These are phyloP conservation scores for Caenorhabditis remanei DNA, from an alignment of 1,140 invertebrate genomes.

Conservation along the genomic window DNA sequence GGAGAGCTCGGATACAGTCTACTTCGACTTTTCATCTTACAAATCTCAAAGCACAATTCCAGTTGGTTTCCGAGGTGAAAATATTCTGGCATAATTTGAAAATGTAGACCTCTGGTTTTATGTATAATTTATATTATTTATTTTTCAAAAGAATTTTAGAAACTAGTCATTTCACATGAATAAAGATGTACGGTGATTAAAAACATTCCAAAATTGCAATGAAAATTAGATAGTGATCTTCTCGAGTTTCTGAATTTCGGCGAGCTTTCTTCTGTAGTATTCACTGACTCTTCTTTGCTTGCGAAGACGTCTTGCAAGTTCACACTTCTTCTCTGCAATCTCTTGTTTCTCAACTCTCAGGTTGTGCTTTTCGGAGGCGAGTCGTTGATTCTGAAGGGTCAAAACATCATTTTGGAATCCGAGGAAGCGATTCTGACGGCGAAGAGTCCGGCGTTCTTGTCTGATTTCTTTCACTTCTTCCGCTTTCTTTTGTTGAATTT, in stretches of 20 bases:
- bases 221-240: background rate
- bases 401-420: slow-evolving; percentile 36
- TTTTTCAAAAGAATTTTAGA: background rate
- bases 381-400: slow-evolving; percentile 14
- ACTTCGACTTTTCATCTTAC: too few relatives aligned
- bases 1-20: too few relatives aligned
- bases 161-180: background rate
- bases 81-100: too few relatives aligned
- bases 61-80: too few relatives aligned
- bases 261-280: slow-evolving; percentile 20
- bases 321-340: background rate
- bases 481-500: background rate
- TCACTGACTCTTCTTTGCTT: slow-evolving; percentile 41
- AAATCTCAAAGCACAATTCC: too few relatives aligned
- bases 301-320: slow-evolving; percentile 1
- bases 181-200: background rate
- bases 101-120: too few relatives aligned
- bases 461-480: slow-evolving; percentile 12
- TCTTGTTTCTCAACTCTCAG: slow-evolving; percentile 14
- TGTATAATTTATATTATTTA: too few relatives aligned
- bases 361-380: background rate
- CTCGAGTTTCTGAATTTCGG: slow-evolving; percentile 1
- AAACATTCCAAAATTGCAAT: background rate
- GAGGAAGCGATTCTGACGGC: slow-evolving; percentile 35
- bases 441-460: slow-evolving; percentile 17